These are phyloP conservation scores for Triplophysa tibetana DNA, from an alignment of 2,113 vertebrate genomes.

Conservation along the genomic window DNA sequence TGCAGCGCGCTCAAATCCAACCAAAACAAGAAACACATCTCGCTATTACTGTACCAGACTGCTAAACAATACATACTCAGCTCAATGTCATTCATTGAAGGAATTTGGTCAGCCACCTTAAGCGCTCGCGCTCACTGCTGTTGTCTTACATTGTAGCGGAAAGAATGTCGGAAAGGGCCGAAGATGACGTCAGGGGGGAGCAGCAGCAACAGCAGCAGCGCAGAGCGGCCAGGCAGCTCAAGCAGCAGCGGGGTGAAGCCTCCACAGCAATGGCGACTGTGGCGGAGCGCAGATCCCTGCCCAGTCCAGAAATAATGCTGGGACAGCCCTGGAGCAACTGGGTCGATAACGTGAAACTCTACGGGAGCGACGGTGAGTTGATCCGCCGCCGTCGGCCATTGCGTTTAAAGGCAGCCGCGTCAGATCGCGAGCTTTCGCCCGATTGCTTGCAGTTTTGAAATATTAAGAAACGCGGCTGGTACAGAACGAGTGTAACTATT, in stretches of 20 bases:
- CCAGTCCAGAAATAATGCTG: constrained; percentile 93
- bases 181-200: constrained; percentile 96
- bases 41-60: neutral
- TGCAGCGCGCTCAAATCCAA: constrained; percentile 4
- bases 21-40: constrained; percentile 11
- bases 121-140: constrained; percentile 69
- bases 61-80: neutral
- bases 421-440: constrained; percentile 68
- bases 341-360: constrained; percentile 92
- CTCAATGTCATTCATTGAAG: constrained; percentile 53
- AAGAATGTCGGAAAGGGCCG: constrained; percentile 99
- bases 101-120: constrained; percentile 60
- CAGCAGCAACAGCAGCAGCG: constrained; percentile 69
- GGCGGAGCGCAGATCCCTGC: constrained; percentile 92
- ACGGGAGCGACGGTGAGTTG: constrained; percentile 91
- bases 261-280: constrained; percentile 91
- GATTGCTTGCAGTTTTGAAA: constrained; percentile 75
- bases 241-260: constrained; percentile 80
- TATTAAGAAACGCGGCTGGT: constrained; percentile 72
- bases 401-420: constrained; percentile 59
- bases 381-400: constrained; percentile 47
- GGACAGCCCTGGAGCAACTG: constrained; percentile 96
- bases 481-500: constrained; percentile 76
- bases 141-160: constrained; percentile 94
- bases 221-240: constrained; percentile 85